Evolutionary conservation across 2,797 vertebrate genomes (phyloP), one percentile per base, ranked within the genome.

Genomic region (Rhyacichthys aspro): DNA sequence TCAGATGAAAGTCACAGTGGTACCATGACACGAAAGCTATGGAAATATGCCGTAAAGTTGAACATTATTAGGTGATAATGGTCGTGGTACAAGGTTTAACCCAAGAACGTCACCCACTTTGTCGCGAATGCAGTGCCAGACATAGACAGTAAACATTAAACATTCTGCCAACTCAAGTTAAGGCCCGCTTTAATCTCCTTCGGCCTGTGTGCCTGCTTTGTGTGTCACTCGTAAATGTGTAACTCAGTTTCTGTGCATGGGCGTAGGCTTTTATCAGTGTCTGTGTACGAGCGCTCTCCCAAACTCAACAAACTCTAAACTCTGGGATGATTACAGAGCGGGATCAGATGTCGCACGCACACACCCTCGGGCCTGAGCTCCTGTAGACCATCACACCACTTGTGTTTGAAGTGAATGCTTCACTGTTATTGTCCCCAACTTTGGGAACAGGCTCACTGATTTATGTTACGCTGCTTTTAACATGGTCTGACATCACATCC

Each of bases 361-460:
- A 63, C 84, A 72, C 77, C 73, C 78, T 15, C 11, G 60, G 63
- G 74, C 62, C 78, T 46, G 57, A 43, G 74, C 78, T 88, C 72
- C 81, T 89, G 83, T 85, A 79, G 79, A 86, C 79, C 79, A 79
- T 88, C 85, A 87, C 79, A 70, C 72, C 59, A 43, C 44, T 46
- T 49, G 72, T 11, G 9, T 72, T 84, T 84, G 69, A 87, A 82
- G 75, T 67, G 47, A 67, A 73, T 55, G 63, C 37, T 55, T 69
- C 53, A 1, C 59, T 77, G 59, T 78, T 77, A 73, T 81, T 74
- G 72, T 74, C 74, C 63, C 80, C 70, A 66, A 32, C 63, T 71
- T 82, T 38, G 11, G 59, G 71, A 76, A 56, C 76, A 74, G 70
- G 71, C 66, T 36, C 37, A 0, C 9, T 46, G 57, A 81, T 72